Evolutionary conservation across 2,888 invertebrate genomes (phyloP).

Genomic region (Lydus trimaculatus): DNA sequence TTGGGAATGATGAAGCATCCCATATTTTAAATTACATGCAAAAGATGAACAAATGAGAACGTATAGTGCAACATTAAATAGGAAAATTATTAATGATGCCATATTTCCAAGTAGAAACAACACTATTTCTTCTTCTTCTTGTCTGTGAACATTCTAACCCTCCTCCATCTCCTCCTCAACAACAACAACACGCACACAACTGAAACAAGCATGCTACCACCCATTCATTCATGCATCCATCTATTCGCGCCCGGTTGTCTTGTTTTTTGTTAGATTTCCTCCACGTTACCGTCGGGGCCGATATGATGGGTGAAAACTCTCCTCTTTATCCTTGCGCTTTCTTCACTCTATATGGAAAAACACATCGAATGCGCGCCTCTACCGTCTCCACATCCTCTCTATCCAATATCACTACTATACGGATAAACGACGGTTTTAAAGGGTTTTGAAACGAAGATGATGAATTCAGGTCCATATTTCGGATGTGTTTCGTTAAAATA

Average conservation of each 20-base stretch:
- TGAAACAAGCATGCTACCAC: neutral
- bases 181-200: neutral
- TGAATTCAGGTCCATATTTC: slow-evolving; percentile 59
- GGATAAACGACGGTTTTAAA: slow-evolving; percentile 45
- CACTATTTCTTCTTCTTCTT: slow-evolving; percentile 35
- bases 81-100: slow-evolving; percentile 59
- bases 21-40: slow-evolving; percentile 51
- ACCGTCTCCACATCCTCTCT: neutral
- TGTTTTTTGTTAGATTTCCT: slow-evolving; percentile 22
- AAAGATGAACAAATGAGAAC: slow-evolving; percentile 58
- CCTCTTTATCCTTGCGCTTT: neutral
- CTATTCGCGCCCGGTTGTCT: neutral
- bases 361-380: slow-evolving; percentile 25
- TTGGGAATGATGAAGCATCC: slow-evolving; percentile 45
- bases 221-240: neutral
- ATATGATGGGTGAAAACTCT: neutral
- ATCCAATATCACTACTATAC: slow-evolving; percentile 29
- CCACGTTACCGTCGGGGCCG: slow-evolving; percentile 16
- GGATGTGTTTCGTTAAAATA: slow-evolving; percentile 52
- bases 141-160: no score
- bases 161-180: neutral
- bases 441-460: slow-evolving; percentile 55
- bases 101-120: slow-evolving; percentile 55
- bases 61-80: slow-evolving; percentile 60
- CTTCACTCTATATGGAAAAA: slow-evolving; percentile 17